Evolutionary conservation across 2,113 vertebrate genomes (phyloP), one percentile per base, ranked within the genome.

Genomic region (Oxyura jamaicensis): DNA sequence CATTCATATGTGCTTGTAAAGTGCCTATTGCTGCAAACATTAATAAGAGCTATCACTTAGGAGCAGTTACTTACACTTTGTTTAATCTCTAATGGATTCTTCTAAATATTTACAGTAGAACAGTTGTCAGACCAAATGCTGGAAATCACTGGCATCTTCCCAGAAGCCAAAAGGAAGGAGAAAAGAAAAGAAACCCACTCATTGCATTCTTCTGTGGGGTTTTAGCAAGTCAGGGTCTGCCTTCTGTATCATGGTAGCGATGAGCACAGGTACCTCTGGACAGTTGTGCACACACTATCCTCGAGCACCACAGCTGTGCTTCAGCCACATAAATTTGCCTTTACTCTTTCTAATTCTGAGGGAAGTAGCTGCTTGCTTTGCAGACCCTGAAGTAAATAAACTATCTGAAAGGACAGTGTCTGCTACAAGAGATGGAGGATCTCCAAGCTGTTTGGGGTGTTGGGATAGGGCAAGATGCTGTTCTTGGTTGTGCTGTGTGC

Each of bases 51-150:
- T 97, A 97, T 98, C 96, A 94, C 91, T 97, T 97, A 87, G 75
- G 55, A 97, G 83, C 92, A 94, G 93, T 97, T 98, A 98, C 97
- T 97, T 97, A 96, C 81, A 96, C 95, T 96, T 96, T 98, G 97
- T 97, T 97, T 98, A 98, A 98, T 97, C 95, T 96, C 78, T 95
- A 97, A 97, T 97, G 97, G 95, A 97, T 97, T 98, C 94, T 80
- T 98, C 91, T 97, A 98, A 98, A 98, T 98, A 98, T 98, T 98
- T 98, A 98, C 68, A 97, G 69, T 83, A 97, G 93, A 97, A 91
- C 69, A 97, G 97, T 98, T 98, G 97, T 97, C 92, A 96, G 95
- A 97, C 92, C 91, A 94, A 98, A 97, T 96, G 83, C 94, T 97
- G 95, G 91, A 96, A 96, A 91, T 86, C 83, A 83, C 89, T 97